Percentiles rank a stretch among this genome's conserved stretches.
These are phyloP conservation scores for Hirundo rustica DNA, from an alignment of 2,797 vertebrate species.

Conservation along the genomic window DNA sequence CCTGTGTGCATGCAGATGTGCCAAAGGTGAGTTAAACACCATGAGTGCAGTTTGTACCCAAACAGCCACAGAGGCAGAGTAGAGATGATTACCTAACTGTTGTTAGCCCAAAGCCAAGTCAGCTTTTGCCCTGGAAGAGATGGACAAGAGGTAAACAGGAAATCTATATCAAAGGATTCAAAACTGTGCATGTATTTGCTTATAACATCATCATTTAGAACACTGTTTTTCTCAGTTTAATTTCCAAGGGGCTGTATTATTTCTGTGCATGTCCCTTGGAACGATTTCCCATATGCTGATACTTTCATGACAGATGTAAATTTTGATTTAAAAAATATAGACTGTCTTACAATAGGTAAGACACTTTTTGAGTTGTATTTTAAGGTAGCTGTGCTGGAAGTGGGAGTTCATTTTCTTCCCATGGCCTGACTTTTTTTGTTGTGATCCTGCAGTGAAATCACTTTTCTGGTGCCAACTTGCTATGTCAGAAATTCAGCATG, in stretches of 20 bases:
- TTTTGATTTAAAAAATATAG: not conserved
- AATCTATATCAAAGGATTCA: not conserved
- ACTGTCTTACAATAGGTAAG: not conserved
- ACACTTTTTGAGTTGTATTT: not conserved
- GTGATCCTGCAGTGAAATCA: not conserved
- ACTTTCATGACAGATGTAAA: not conserved
- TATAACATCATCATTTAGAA: not conserved
- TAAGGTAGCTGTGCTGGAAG: not conserved
- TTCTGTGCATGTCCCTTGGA: not conserved
- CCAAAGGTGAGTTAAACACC: not conserved
- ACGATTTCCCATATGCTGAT: not conserved
- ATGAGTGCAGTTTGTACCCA: not conserved
- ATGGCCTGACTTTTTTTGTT: not conserved
- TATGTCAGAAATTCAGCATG: slow-evolving; percentile 14
- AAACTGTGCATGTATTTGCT: not conserved
- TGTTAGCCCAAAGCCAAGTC: not conserved
- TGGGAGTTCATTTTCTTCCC: not conserved
- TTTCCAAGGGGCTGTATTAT: not conserved
- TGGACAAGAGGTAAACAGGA: not conserved
- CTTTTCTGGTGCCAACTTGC: slow-evolving; percentile 10
- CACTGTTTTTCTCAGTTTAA: not conserved
- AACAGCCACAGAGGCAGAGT: not conserved
- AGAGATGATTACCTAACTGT: not conserved
- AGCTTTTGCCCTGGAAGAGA: not conserved
- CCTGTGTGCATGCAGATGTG: not conserved